Evolutionary conservation across 1,140 invertebrate genomes (phyloP).

Genomic region (Anoplolepis gracilipes): DNA sequence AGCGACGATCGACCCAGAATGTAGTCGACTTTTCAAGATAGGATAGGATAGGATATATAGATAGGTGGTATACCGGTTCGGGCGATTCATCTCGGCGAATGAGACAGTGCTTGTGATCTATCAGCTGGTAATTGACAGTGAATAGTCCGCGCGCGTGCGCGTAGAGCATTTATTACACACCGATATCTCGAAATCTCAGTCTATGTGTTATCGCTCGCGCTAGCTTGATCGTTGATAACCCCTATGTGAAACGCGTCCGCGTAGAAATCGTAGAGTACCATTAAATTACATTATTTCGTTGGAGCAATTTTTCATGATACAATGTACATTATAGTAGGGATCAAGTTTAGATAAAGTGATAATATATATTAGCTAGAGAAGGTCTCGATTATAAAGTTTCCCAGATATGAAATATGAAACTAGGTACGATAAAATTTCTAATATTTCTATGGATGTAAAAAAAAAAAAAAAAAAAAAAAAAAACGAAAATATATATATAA

Average conservation of each 20-base stretch:
- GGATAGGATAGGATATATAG: constrained; percentile 26
- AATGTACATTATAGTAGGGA: background rate
- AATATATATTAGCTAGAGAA: background rate
- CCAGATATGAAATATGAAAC: background rate
- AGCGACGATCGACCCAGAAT: constrained; percentile 45
- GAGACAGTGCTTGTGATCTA: constrained; percentile 29
- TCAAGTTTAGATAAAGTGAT: constrained; percentile 1
- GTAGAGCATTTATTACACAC: constrained; percentile 40
- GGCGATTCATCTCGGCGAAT: constrained; percentile 36
- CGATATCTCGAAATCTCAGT: constrained; percentile 41
- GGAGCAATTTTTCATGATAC: constrained; percentile 5
- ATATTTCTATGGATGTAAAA: background rate
- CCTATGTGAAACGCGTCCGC: background rate
- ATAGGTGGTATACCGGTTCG: constrained; percentile 5
- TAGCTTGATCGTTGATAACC: constrained; percentile 18
- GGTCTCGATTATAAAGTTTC: constrained; percentile 2
- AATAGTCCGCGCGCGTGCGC: constrained; percentile 49
- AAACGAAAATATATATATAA: background rate
- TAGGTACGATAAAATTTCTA: background rate
- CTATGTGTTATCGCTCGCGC: constrained; percentile 39
- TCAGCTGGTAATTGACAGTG: constrained; percentile 60
- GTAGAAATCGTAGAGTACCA: constrained; percentile 25
- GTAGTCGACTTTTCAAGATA: constrained; percentile 52
- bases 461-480: too few relatives aligned
- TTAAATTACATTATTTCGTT: background rate